Evolutionary conservation across 92 coral and sea anemone species (phyloP), one percentile per base, ranked within the genome.

Genomic region (Virgularia gustaviana): DNA sequence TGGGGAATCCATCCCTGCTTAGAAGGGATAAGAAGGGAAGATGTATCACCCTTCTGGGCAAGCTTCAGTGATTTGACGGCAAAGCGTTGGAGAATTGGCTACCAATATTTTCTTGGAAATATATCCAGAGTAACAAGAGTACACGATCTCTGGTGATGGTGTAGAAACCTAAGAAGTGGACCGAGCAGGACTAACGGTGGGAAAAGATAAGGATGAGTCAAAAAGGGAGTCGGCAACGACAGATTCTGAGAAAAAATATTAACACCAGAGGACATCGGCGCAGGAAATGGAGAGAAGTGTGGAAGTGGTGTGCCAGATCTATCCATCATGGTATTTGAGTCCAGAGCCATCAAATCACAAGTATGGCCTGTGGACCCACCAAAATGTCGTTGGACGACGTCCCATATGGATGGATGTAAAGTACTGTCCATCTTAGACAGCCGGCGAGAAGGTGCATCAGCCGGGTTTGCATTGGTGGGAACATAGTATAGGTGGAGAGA

Each of bases 1-100:
- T 78, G 83, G 13, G 78, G 76, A 22, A 78, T 43, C 71, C 78
- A 78, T 27, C 83, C 83, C 7, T 78, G 25, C 78, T 42, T 66
- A 43, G 83, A 70, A 18, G 83, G 83, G 16, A 68, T 25, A 7
- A 78, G 49, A 0, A 78, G 57, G 9, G 83, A 73, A 2, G 44
- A 15, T 9, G 35, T 32, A 53, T 67, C 78, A 7, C 57, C 83
- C 7, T 54, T 78, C n/a, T n/a, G n/a, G n/a, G n/a, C n/a, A n/a
- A n/a, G n/a, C n/a, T n/a, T n/a, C n/a, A n/a, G n/a, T n/a, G n/a
- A n/a, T n/a, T n/a, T n/a, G n/a, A n/a, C n/a, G n/a, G n/a, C n/a
- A n/a, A n/a, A n/a, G n/a, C n/a, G 47, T 41, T 41, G 47, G n/a
- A 41, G 47, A n/a, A 41, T 41, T 41, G 79, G 79, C 71, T 71